Evolutionary conservation across 2,888 invertebrate species (phyloP), one percentile per base, ranked within the genome.

Genomic region (Scaptomyza cyrtandrae): DNA sequence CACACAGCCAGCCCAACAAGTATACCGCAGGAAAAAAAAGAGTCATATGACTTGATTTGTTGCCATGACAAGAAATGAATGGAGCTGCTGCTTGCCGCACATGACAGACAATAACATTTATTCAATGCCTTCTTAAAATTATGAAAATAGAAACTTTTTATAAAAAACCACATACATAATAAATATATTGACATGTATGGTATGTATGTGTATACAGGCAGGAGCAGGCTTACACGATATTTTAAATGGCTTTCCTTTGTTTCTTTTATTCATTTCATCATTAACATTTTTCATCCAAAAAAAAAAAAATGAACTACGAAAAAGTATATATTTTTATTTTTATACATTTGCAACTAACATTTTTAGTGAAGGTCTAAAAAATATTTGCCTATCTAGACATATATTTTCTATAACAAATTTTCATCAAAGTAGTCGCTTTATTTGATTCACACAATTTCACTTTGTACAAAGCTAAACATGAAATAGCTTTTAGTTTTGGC

Each of bases 61-160:
- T 72, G 62, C 67, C 78, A 60, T 44, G 83, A 37, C 75, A 65
- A 56, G 77, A 67, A 60, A 68, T 69, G 74, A 83, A 67, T 74
- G 64, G 52, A 74, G 77, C 84, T 68, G 49, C 71, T 68, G 50
- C 71, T 63, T 33, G 46, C 24, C 44, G 62, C 63, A 62, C 79
- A 81, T 76, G 69, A 87, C 73, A 85, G 76, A 85, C 86, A 83
- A 83, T 87, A 83, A 83, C 70, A 78, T 74, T 81, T 37, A 81
- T 16, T 85, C 71, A 75, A 86, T 70, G 70, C 75, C 69, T 69
- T 58, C 68, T 67, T 50, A 61, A 78, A 64, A 65, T 74, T 83
- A 77, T 71, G 78, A 33, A 66, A 69, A 73, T 48, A 14, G 19
- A 35, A 33, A 60, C 33, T 61, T 43, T 41, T 43, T 41, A 16